Base-by-base conservation (phyloP, 1,140 invertebrate genomes). In the Coptotermes formosanus region DNA sequence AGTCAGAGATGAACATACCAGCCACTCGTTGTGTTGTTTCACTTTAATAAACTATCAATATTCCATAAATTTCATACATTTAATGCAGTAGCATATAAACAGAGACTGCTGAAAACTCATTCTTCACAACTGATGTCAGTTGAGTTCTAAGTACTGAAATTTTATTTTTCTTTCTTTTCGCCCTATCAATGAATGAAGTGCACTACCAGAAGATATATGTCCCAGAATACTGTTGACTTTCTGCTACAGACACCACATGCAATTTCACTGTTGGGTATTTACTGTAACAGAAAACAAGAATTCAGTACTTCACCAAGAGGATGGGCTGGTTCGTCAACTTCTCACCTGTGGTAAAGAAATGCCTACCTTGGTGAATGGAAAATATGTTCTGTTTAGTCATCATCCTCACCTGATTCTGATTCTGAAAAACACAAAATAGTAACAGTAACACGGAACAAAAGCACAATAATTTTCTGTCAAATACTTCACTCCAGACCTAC, bases 351-450 rank as follows among this genome's bases (percentile, higher is more conserved):
- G 19, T n/a, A 11, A 84, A 30, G 30, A 23, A 30, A 11, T 12
- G 59, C 83, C n/a, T 30, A 84, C 83, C 83, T 84, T 59, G 43
- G 64, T 75, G 64, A 75, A 75, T 75, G 64, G 11, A 25, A 75
- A n/a, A 30, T 30, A 75, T 6, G 25, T 12, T 59, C 44, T 6
- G 81, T 21, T 82, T 86, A 86, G 48, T 86, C 86, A 45, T 86
- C 86, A 32, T 86, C 86, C 81, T 86, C 86, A 82, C 86, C 86
- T 3, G 86, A 86, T 55, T 86, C 86, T 59, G 86, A 86, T 64
- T 86, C 86, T 86, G 86, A 43, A 86, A 86, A n/a, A 69, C 19
- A 48, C 7, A 82, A 86, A 83, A 48, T 1, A 83, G 9, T 30
- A 75, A 75, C 64, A 75, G 52, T 55, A 9, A 55, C 19, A 19